Base-by-base conservation (phyloP, 2,113 vertebrate genomes). In the Eulemur rufifrons region DNA sequence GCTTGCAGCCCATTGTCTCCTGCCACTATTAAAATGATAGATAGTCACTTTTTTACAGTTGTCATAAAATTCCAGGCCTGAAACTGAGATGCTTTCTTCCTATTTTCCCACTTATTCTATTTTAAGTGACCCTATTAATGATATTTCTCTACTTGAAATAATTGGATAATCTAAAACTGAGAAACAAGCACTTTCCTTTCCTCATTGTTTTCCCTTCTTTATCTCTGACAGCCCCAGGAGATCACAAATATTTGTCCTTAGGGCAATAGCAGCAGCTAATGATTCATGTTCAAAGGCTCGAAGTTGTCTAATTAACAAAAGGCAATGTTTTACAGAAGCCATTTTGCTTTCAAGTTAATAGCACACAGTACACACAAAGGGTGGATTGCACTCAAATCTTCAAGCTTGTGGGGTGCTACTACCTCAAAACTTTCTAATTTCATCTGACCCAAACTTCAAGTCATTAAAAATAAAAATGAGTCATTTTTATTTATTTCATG, bases 291-390 rank as follows among this genome's bases (percentile, higher is more conserved):
- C 97, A 97, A 71, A 95, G 94, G 92, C 91, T 95, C 23, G 1
- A 59, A 96, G 92, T 86, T 50, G 78, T 95, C 98, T 98, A 66
- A 98, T 98, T 98, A 98, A 96, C 98, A 96, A 97, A 97, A 94
- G 23, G 18, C 94, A 83, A 3, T 83, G 92, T 61, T 98, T 89
- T 39, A 54, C 88, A 94, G 61, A 61, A 80, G 21, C 3, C 14
- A 4, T 69, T 96, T 95, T 97, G 80, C 83, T 89, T 69, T 96
- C 50, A 4, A 92, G 92, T 95, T 98, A 96, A 98, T 86, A 97
- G 93, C 34, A 97, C 94, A 69, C 84, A 18, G 0, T 29, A 39
- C 18, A 21, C 5, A 50, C 6, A 12, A 85, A 89, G 14, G 0
- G 71, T 54, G 14, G 50, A 63, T 63, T 78, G 23, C 34, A 71